Conservation (phyloP, 1,140 invertebrate species). For the Arctopsyche grandis region DNA sequence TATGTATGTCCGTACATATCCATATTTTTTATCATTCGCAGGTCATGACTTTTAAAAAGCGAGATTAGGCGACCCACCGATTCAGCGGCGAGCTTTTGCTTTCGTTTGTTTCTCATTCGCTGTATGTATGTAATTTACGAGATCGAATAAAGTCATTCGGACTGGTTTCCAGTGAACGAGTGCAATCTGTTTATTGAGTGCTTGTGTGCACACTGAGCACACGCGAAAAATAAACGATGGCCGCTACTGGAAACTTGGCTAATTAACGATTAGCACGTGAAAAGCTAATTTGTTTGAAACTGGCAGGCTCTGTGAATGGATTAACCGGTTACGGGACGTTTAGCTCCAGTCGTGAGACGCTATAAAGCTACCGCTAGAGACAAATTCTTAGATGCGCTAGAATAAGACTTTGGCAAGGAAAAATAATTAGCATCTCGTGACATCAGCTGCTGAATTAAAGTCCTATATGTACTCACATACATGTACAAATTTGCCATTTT, state of each 20-base stretch:
- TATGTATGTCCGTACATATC: too few species aligned
- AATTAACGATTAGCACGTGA: conserved; percentile 44
- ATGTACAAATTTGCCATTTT: too few species aligned
- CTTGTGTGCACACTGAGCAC: not conserved
- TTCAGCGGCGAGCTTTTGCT: too few species aligned
- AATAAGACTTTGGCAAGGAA: too few species aligned
- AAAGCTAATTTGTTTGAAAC: conserved; percentile 48
- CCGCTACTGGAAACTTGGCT: conserved; percentile 22
- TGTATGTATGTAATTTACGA: too few species aligned
- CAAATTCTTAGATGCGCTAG: not conserved
- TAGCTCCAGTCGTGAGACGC: not conserved
- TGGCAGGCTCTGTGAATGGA: conserved; percentile 30
- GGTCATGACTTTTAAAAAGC: conserved; percentile 1
- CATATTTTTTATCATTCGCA: not conserved
- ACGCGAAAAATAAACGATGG: conserved; percentile 19
- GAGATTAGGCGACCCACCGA: too few species aligned
- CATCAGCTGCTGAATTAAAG: too few species aligned
- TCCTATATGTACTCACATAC: too few species aligned
- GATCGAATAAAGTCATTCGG: not conserved
- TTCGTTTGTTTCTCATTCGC: too few species aligned
- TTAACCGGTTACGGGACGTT: not conserved
- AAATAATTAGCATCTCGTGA: too few species aligned
- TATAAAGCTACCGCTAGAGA: not conserved
- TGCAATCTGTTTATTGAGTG: not conserved
- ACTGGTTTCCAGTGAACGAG: not conserved